A percentile compares a stretch with the other conserved stretches of the same genome.
Evolutionary conservation across 2,888 invertebrate species (phyloP).

Genomic region (Stegophylla sp.): DNA sequence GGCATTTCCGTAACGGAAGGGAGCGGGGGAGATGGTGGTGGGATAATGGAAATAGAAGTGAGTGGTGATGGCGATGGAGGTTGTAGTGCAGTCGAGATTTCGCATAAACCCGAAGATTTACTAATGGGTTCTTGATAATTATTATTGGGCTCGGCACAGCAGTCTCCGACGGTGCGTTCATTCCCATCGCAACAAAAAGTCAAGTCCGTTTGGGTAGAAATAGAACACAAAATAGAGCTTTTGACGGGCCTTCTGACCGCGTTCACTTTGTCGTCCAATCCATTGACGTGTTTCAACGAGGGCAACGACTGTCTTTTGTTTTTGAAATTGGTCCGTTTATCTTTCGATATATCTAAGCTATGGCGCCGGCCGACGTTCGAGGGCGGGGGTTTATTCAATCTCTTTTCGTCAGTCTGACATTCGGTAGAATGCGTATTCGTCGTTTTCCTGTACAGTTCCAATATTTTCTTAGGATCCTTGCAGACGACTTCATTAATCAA

Average conservation of each 20-base stretch:
- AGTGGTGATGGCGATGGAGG: background rate
- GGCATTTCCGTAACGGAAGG: background rate
- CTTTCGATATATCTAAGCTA: constrained; percentile 20
- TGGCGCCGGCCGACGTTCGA: constrained; percentile 1
- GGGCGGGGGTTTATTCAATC: background rate
- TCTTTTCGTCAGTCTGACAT: constrained; percentile 24
- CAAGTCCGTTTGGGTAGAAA: constrained; percentile 28
- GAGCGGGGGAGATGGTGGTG: constrained; percentile 6
- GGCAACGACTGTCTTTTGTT: constrained; percentile 26
- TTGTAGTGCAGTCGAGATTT: background rate
- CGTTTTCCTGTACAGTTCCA: constrained; percentile 23
- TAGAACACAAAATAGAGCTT: constrained; percentile 34
- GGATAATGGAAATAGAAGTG: background rate
- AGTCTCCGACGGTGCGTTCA: background rate
- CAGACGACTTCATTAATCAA: constrained; percentile 36
- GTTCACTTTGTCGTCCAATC: background rate
- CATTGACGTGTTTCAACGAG: background rate
- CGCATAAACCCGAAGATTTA: background rate
- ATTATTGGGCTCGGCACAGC: constrained; percentile 17
- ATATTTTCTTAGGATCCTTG: constrained; percentile 6
- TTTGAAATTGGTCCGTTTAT: background rate
- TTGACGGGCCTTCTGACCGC: background rate
- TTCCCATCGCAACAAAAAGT: background rate
- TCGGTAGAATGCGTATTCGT: constrained; percentile 18
- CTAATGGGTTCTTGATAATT: background rate